Evolutionary conservation across 2,888 invertebrate genomes (phyloP), one percentile per base, ranked within the genome.

Genomic region (Mythimna albipuncta): DNA sequence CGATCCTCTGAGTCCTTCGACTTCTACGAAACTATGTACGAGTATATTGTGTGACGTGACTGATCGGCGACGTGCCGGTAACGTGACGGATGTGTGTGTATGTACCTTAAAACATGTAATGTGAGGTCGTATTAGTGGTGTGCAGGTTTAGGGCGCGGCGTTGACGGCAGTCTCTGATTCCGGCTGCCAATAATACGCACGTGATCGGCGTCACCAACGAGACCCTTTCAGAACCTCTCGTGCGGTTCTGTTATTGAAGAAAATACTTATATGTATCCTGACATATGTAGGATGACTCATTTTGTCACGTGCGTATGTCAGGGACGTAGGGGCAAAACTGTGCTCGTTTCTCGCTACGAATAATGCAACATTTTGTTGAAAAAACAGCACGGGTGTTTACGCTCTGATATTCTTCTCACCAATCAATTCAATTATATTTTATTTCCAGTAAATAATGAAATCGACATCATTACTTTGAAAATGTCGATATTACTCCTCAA

Each of bases 161-260:
- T 92, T 91, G 93, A 92, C 91, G 91, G 85, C 89, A 88, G 90
- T 89, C 89, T 90, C 92, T 93, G 93, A 93, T 92, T 93, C 93
- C 91, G 89, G 89, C 90, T 93, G 94, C 93, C 95, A 94, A 94
- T 95, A 94, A 94, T 93, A 91, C 92, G 94, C 90, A 94, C 95
- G 94, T 94, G 94, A 92, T 87, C 88, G 77, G 93, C 90, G 88
- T 94, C 80, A 64, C 58, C 84, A 90, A 89, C 86, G 77, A 82
- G 77, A 72, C 86, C 87, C 86, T 87, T 88, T 85, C 83, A 85
- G 88, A 88, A 79, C 87, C 87, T 85, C 89, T 87, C 86, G 81
- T 83, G 84, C 76, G 82, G 83, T 85, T 85, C 83, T 86, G 88
- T 91, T 92, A 92, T 90, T 91, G 91, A 91, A 91, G 90, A 90